Percentiles rank a stretch among this genome's conserved stretches.
These are phyloP conservation scores for Serinus canaria DNA, from an alignment of 2,113 vertebrate species.

Conservation along the genomic window DNA sequence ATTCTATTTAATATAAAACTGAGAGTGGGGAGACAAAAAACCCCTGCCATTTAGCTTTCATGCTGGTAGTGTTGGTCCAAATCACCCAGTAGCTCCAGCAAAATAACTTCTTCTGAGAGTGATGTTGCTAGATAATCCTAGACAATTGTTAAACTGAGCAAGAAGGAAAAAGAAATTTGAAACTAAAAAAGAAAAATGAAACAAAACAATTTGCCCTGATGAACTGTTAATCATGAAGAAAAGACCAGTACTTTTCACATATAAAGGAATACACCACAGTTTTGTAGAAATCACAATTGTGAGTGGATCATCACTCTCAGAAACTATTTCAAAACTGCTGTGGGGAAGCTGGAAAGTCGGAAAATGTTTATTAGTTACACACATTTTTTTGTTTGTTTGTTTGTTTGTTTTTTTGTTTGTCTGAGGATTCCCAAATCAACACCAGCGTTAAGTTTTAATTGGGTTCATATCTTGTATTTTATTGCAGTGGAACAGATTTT, in stretches of 20 bases:
- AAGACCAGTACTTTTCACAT: background rate
- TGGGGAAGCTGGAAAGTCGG: background rate
- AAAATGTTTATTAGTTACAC: background rate
- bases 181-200: background rate
- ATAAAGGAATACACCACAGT: background rate
- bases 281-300: background rate
- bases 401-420: background rate
- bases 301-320: background rate
- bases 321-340: background rate
- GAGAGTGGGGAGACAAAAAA: fast-evolving
- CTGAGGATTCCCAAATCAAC: background rate
- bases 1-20: background rate
- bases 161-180: background rate
- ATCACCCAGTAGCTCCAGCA: background rate
- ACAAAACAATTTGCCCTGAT: fast-evolving
- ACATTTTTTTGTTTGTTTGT: background rate
- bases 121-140: background rate
- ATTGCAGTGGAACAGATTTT: background rate
- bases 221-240: background rate
- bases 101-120: background rate
- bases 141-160: background rate
- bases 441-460: background rate
- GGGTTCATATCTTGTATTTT: background rate
- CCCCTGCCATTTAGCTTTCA: background rate
- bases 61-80: background rate